Conservation (phyloP, 2,113 vertebrate genomes). For the Melanerpes aurifrons region DNA sequence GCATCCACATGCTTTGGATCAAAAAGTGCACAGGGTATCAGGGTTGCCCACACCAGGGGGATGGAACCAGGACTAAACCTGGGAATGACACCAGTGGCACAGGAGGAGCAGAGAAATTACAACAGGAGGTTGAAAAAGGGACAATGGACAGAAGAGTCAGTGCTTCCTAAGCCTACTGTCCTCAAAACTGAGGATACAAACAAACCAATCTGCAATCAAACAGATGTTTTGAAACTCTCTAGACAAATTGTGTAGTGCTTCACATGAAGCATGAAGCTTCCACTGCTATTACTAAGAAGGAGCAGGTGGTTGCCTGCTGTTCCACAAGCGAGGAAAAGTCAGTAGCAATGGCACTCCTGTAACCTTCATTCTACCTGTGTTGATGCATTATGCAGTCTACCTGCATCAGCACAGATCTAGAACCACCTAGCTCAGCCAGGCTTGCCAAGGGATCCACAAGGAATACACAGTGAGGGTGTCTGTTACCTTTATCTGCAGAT, state of each 20-base stretch:
- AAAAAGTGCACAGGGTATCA: not conserved
- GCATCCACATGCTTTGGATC: rapidly evolving
- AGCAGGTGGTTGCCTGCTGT: not conserved
- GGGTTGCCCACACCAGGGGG: rapidly evolving
- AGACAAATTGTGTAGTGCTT: rapidly evolving
- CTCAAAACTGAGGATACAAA: rapidly evolving
- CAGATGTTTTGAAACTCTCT: not conserved
- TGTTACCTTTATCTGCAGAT: not conserved
- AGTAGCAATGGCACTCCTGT: rapidly evolving
- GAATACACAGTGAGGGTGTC: not conserved
- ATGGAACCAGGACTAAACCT: not conserved
- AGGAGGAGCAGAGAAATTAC: not conserved
- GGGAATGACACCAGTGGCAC: not conserved
- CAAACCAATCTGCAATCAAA: not conserved
- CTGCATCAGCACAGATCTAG: rapidly evolving
- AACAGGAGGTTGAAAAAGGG: not conserved
- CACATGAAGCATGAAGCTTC: not conserved
- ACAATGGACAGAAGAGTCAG: not conserved
- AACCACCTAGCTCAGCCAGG: not conserved
- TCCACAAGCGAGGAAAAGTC: not conserved
- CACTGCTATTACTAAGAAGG: not conserved
- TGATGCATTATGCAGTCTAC: not conserved
- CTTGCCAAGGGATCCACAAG: not conserved
- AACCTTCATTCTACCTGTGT: not conserved
- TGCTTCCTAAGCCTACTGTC: not conserved